phyloP scores from a whole-genome alignment of 2,113 vertebrate species.

The Lepidothrix coronata region DNA sequence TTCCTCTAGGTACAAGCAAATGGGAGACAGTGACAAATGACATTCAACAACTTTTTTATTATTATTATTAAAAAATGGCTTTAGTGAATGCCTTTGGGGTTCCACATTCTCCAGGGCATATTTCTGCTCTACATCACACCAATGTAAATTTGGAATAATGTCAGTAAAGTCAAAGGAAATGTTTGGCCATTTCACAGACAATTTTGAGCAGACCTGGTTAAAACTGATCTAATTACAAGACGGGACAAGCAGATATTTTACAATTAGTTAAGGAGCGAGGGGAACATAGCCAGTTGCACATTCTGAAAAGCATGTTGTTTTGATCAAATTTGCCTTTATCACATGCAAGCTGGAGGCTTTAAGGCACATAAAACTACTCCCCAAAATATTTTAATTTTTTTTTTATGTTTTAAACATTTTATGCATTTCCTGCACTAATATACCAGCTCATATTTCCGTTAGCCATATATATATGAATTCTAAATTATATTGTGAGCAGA shows the following conservation, averaged over 20 bases:
- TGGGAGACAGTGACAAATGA: background rate
- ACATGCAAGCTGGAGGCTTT: background rate
- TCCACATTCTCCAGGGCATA: background rate
- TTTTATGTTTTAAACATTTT: background rate
- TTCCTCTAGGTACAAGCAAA: background rate
- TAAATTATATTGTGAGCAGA: background rate
- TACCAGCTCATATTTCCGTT: background rate
- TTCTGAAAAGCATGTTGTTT: background rate
- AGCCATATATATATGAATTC: background rate
- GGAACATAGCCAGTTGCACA: background rate
- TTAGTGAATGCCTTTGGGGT: background rate
- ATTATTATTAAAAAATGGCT: background rate
- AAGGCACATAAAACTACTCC: background rate
- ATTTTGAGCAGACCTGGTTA: background rate
- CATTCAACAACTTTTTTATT: background rate
- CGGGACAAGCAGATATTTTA: background rate
- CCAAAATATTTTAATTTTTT: background rate
- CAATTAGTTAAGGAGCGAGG: background rate
- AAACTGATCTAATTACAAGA: background rate
- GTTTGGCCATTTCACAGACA: background rate
- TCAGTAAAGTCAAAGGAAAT: background rate
- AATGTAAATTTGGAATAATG: background rate
- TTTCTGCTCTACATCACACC: conserved; percentile 19
- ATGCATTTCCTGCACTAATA: background rate
- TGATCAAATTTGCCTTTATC: background rate